Evolutionary conservation across 2,113 vertebrate genomes (phyloP), one percentile per base, ranked within the genome.

Genomic region (Aptenodytes patagonicus): DNA sequence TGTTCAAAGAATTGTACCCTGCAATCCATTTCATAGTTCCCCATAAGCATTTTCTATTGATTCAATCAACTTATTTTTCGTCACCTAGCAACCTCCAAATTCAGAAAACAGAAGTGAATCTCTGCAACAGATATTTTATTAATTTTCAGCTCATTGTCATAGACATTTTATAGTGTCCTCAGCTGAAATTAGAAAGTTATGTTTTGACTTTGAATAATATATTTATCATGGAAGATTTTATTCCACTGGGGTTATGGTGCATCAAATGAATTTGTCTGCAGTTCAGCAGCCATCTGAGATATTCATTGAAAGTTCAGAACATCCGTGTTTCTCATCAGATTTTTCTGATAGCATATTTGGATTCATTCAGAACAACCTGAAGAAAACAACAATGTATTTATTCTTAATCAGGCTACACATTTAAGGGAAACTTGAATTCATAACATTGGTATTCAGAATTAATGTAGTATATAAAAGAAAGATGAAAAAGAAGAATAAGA

Each of bases 1-100:
- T 78, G 46, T 91, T 93, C 75, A 91, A 94, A 92, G 57, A 79
- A 90, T 82, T 58, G 20, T 90, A 83, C 58, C 24, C 49, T 95
- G 78, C 87, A 93, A 91, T 85, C 66, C 70, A 77, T 86, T 95
- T 91, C 26, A 2, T 76, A 87, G 40, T 55, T 95, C 66, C 78
- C 54, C 46, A 72, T 73, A 93, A 91, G 70, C 70, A 70, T 85
- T 94, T 97, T 93, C 87, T 70, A 55, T 84, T 91, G 54, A 95
- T 86, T 96, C 55, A 73, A 78, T 94, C 93, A 94, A 90, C 73
- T 94, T 95, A 47, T 85, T 94, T 96, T 93, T 85, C 91, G 91
- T 95, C 89, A 85, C 89, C 89, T 96, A 95, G 89, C 94, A 97
- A 95, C 75, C 62, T 85, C 20, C 38, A 87, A 72, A 92, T 87